Evolutionary conservation across 23 tunicate genomes (phyloP), one percentile per base, ranked within the genome.

Genomic region (Halocynthia roretzi): DNA sequence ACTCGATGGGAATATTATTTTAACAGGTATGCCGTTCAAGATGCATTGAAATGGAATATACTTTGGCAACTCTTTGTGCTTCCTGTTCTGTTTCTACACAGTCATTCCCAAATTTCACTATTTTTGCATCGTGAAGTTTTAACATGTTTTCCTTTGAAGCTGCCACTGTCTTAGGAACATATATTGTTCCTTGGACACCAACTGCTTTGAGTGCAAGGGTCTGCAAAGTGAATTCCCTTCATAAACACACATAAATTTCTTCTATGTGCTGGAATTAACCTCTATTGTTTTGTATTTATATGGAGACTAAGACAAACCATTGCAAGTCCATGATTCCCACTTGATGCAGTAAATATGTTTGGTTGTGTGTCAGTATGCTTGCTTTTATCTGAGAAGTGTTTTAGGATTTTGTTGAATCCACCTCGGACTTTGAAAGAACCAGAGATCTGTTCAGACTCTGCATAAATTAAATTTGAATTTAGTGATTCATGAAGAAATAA

Each of bases 241-340:
- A 31, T 31, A 31, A 31, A 31, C 44, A 31, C 44, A 31, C 44
- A 31, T 31, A 4, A 31, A 31, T 31, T 31, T 31, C 44, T 31
- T n/a, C n/a, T n/a, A n/a, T 31, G 44, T 31, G 44, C 44, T 31
- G 44, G 4, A 31, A 31, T 31, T 4, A 31, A 4, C 44, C 1
- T 31, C 4, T 31, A 4, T 31, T 31, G 63, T 15, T 58, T 58
- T 58, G 15, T 14, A 58, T 14, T 58, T n/a, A n/a, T 4, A 56
- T 56, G 11, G 12, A 10, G 10, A 56, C 62, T 63, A 10, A 65
- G 0, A 10, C 78, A 5, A 23, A 74, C 78, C 78, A 74, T 74
- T 10, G 83, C 98, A 80, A 87, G 65, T 55, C 90, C 98, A 76
- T 93, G 98, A 58, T 93, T 93, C 5, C 98, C 98, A 14, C 89